phyloP scores from a whole-genome alignment of 2,113 vertebrate genomes.

The Tetrao urogallus region DNA sequence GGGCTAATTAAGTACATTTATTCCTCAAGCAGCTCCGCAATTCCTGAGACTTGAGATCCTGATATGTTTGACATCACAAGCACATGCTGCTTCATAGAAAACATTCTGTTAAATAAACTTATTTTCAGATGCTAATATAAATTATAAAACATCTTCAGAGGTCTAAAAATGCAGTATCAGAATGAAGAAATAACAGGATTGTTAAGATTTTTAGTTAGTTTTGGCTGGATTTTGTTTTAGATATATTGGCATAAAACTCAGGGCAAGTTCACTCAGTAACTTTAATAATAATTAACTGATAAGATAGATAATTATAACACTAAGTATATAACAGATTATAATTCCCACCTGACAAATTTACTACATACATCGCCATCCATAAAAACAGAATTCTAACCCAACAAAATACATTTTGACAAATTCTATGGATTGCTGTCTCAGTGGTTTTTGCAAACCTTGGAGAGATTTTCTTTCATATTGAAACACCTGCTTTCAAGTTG shows the following conservation, averaged over 20 bases:
- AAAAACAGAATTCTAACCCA: not conserved
- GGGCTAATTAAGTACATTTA: constrained; percentile 17
- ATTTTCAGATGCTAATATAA: not conserved
- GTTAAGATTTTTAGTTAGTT: not conserved
- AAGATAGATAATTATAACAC: not conserved
- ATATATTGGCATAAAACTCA: not conserved
- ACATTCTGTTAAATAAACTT: not conserved
- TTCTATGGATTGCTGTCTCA: not conserved
- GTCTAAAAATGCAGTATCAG: not conserved
- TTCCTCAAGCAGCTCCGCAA: not conserved
- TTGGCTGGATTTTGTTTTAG: not conserved
- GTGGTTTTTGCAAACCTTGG: not conserved
- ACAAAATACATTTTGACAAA: not conserved
- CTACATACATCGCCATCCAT: not conserved
- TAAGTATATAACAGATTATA: not conserved
- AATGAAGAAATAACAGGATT: not conserved
- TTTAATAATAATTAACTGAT: not conserved
- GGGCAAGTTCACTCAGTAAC: not conserved
- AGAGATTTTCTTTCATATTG: constrained; percentile 24
- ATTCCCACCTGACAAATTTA: not conserved
- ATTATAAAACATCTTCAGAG: not conserved
- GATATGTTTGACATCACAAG: not conserved
- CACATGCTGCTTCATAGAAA: not conserved
- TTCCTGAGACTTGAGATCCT: not conserved
- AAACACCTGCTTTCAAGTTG: constrained; percentile 45